A percentile compares a stretch with the other conserved stretches of the same genome.
These are phyloP conservation scores for Colaptes auratus DNA, from an alignment of 2,113 vertebrate genomes.

Conservation along the genomic window DNA sequence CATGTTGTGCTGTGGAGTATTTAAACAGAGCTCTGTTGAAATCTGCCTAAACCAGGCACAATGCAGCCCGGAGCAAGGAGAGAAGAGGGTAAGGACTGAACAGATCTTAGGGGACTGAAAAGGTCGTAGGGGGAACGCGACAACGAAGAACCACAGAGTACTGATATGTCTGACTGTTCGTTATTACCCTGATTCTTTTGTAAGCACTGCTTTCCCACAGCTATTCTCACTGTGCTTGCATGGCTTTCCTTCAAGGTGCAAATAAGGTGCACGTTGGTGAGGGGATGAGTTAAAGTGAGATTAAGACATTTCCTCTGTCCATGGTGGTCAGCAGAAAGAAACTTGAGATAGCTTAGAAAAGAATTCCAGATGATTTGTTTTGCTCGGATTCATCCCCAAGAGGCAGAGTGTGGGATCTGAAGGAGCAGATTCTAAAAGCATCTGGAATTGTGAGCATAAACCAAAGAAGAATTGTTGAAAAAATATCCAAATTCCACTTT, in stretches of 20 bases:
- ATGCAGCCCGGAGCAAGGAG: background rate
- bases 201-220: background rate
- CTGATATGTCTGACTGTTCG: background rate
- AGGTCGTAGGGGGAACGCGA: background rate
- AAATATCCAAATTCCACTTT: slow-evolving; percentile 9
- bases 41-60: background rate
- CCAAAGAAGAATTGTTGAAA: background rate
- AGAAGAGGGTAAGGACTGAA: background rate
- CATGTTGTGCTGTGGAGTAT: background rate
- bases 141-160: background rate
- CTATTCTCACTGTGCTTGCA: background rate
- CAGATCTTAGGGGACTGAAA: background rate
- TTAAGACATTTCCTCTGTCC: background rate
- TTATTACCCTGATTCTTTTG: background rate
- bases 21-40: background rate
- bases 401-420: background rate
- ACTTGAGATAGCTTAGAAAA: background rate
- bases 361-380: background rate
- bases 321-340: slow-evolving; percentile 11
- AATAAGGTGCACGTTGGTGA: background rate
- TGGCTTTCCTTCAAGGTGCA: background rate
- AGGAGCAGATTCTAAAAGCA: background rate
- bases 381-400: background rate
- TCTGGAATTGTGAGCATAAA: background rate
- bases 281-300: background rate